phyloP scores from a whole-genome alignment of 2,797 vertebrate species.

The Danio tinwini region DNA sequence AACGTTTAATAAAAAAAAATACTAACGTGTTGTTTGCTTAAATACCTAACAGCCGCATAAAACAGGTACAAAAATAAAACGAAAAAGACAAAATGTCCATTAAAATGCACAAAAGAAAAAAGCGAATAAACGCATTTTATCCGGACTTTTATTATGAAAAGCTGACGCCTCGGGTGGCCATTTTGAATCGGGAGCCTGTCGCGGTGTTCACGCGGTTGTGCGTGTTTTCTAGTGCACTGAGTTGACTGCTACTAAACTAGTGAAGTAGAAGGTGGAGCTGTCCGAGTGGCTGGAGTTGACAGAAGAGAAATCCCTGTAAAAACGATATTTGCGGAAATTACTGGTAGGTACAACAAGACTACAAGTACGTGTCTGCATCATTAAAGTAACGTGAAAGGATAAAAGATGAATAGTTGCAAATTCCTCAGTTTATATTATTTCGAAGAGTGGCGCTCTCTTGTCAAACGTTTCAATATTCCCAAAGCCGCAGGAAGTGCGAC shows the following conservation, averaged over 20 bases:
- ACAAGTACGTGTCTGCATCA: too few species aligned
- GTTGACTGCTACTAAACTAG: background rate
- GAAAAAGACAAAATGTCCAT: too few species aligned
- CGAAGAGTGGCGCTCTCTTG: background rate
- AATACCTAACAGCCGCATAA: too few species aligned
- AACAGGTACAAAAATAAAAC: too few species aligned
- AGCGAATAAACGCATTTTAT: background rate
- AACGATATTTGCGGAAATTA: background rate
- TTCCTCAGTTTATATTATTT: too few species aligned
- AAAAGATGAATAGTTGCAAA: background rate
- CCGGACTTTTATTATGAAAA: constrained; percentile 43
- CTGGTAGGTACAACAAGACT: background rate
- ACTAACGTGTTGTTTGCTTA: too few species aligned
- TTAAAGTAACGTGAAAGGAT: background rate
- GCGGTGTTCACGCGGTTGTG: constrained; percentile 32
- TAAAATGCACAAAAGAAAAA: too few species aligned
- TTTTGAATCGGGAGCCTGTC: background rate
- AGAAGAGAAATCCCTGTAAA: constrained; percentile 12
- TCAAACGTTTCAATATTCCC: background rate
- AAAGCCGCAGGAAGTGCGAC: constrained; percentile 28
- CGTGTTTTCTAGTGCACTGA: background rate
- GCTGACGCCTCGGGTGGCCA: background rate
- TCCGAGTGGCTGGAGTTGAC: background rate
- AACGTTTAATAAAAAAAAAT: too few species aligned
- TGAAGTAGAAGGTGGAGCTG: constrained; percentile 29